phyloP scores from a whole-genome alignment of 2,113 vertebrate genomes.

The Ornithorhynchus anatinus region DNA sequence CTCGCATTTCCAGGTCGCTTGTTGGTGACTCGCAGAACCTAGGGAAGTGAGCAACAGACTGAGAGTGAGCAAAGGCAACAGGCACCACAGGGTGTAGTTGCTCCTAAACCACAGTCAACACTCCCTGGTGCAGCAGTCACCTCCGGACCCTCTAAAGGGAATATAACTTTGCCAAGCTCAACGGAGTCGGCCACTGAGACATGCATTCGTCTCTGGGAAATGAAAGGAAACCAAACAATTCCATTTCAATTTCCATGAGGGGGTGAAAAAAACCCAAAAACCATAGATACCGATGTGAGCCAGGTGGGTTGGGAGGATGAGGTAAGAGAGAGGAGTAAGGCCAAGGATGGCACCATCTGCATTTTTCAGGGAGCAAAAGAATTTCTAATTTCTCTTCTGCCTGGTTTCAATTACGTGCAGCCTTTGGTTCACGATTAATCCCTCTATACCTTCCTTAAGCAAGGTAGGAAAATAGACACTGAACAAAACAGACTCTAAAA shows the following conservation, averaged over 20 bases:
- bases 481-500: slow-evolving; percentile 20
- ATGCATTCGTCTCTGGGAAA: neutral
- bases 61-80: neutral
- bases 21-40: slow-evolving; percentile 98
- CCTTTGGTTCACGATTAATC: slow-evolving; percentile 58
- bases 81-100: neutral
- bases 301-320: too few relatives aligned
- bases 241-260: neutral
- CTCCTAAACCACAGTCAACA: neutral
- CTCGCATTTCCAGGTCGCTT: slow-evolving; percentile 92
- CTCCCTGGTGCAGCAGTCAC: fast-evolving
- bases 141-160: neutral
- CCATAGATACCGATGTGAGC: too few relatives aligned
- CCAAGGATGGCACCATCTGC: neutral
- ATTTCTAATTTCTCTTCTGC: neutral
- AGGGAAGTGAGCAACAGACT: slow-evolving; percentile 41
- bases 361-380: slow-evolving; percentile 9
- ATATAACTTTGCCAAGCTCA: neutral
- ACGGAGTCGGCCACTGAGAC: neutral
- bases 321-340: too few relatives aligned
- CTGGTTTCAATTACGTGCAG: slow-evolving; percentile 57
- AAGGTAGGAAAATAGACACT: slow-evolving; percentile 5
- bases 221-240: neutral
- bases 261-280: neutral
- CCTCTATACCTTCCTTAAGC: slow-evolving; percentile 18